phyloP scores from a whole-genome alignment of 2,888 invertebrate genomes.

The Rotaria magnacalcarata region DNA sequence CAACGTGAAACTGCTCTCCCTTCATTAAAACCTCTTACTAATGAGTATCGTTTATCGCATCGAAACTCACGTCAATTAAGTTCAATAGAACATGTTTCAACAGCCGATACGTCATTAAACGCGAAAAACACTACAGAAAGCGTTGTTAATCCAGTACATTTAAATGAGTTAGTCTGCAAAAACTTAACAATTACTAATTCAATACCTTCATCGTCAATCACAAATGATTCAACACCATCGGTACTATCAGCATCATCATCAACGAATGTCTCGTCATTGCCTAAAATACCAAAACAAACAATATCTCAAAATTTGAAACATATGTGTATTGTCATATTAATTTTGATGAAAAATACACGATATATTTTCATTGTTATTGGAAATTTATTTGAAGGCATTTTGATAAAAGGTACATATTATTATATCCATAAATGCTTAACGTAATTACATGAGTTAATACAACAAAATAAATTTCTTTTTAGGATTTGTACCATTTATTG shows the following conservation, averaged over 20 bases:
- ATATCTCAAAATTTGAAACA: background rate
- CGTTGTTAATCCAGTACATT: background rate
- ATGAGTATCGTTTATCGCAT: background rate
- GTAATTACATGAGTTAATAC: too few species aligned
- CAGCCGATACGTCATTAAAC: too few species aligned
- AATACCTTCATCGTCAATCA: too few species aligned
- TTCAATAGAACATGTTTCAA: background rate
- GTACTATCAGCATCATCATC: background rate
- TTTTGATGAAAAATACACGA: background rate
- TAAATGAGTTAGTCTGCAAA: background rate
- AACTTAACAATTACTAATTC: background rate
- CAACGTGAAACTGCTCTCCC: background rate
- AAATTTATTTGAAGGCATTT: conserved; percentile 11
- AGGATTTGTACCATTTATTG: conserved; percentile 42
- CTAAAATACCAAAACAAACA: background rate
- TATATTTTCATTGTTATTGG: background rate
- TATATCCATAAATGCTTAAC: too few species aligned
- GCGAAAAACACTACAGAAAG: background rate
- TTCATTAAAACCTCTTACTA: background rate
- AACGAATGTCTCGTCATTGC: background rate
- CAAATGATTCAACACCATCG: background rate
- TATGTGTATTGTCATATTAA: background rate
- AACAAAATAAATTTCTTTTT: background rate
- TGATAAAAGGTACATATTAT: background rate
- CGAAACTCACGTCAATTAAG: background rate